These are phyloP conservation scores for Drosophila nigricruria DNA, from an alignment of 2,888 invertebrate species.

Conservation along the genomic window DNA sequence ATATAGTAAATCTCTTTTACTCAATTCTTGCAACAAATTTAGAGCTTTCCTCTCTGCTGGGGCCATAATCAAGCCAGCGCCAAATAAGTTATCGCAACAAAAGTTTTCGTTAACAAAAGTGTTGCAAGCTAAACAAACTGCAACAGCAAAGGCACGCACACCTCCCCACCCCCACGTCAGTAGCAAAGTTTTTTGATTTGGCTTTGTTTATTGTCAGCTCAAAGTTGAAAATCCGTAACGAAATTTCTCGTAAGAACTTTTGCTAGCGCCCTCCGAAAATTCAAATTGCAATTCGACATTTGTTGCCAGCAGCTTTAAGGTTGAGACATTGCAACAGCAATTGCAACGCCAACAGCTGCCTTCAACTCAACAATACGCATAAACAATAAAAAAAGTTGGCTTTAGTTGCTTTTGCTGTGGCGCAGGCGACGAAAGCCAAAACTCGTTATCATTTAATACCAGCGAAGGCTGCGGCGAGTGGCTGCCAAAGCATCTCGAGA, in stretches of 20 bases:
- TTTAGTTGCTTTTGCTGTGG: slow-evolving; percentile 8
- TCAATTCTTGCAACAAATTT: background rate
- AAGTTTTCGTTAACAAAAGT: slow-evolving; percentile 72
- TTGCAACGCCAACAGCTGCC: background rate
- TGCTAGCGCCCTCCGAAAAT: slow-evolving; percentile 42
- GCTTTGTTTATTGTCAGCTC: slow-evolving; percentile 74
- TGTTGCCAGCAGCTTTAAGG: slow-evolving; percentile 52
- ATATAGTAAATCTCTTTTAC: background rate
- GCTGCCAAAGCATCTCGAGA: slow-evolving; percentile 51
- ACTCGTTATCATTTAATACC: slow-evolving; percentile 81
- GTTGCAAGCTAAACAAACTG: slow-evolving; percentile 79
- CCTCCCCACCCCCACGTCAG: background rate
- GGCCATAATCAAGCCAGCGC: slow-evolving; percentile 21
- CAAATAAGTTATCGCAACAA: slow-evolving; percentile 58
- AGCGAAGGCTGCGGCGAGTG: slow-evolving; percentile 32
- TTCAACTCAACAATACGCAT: slow-evolving; percentile 69
- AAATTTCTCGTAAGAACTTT: slow-evolving; percentile 48
- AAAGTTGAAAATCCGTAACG: slow-evolving; percentile 52
- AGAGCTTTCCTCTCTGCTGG: background rate
- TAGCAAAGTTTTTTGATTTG: slow-evolving; percentile 24
- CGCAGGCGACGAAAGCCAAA: slow-evolving; percentile 70
- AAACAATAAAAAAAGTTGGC: slow-evolving; percentile 70
- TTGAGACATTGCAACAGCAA: slow-evolving; percentile 31
- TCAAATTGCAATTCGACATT: slow-evolving; percentile 68
- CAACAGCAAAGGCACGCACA: slow-evolving; percentile 9